Evolutionary conservation across 2,113 vertebrate genomes (phyloP).

Genomic region (Limanda limanda): DNA sequence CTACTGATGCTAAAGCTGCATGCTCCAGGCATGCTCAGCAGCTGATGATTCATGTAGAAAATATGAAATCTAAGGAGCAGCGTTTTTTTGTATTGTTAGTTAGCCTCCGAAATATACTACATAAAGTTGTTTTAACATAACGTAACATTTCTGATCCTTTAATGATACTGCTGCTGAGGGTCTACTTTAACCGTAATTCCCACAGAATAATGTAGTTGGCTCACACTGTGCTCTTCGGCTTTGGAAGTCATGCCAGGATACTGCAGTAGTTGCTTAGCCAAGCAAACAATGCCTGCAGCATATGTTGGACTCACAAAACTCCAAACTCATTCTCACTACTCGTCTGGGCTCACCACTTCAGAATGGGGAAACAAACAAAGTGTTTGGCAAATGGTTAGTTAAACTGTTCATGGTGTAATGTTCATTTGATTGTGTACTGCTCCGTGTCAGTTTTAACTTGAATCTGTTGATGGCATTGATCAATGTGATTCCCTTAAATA

Average conservation of each 20-base stretch:
- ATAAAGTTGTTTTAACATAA: no score
- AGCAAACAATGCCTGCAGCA: neutral
- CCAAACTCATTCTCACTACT: no score
- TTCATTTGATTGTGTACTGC: neutral
- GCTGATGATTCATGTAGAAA: no score
- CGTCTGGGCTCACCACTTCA: no score
- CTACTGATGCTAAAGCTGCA: no score
- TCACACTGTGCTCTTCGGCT: neutral
- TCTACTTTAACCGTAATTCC: neutral
- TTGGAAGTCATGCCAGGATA: neutral
- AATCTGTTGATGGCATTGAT: neutral
- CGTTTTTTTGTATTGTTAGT: no score
- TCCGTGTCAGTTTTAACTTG: neutral
- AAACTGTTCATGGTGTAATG: neutral
- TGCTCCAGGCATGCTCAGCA: no score
- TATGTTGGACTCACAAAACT: neutral
- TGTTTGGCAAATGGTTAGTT: neutral
- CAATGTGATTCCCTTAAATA: no score
- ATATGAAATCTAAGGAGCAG: no score
- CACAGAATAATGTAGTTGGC: neutral
- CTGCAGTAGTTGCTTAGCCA: neutral
- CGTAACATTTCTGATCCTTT: no score
- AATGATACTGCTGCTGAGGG: neutral
- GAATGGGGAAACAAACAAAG: no score
- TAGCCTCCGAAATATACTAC: no score